Conservation (phyloP, 1,140 invertebrate species). For the Drosophila baimaii region DNA sequence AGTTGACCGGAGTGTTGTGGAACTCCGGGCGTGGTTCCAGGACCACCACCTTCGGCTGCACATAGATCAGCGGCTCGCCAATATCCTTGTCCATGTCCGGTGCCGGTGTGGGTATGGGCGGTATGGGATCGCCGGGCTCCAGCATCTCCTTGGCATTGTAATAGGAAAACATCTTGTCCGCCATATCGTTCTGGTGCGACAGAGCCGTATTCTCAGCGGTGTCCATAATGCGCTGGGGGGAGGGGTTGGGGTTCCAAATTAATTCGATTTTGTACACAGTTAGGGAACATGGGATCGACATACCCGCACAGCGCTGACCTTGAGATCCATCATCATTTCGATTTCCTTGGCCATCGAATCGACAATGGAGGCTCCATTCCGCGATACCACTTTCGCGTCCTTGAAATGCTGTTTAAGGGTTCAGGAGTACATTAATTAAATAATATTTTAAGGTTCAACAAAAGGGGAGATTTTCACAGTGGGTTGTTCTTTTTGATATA, state of each 20-base stretch:
- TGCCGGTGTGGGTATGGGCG: conserved; percentile 70
- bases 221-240: conserved; percentile 89
- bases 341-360: conserved; percentile 91
- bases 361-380: conserved; percentile 89
- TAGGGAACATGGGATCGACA: conserved; percentile 19
- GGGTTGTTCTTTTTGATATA: not conserved
- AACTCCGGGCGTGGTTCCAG: conserved; percentile 91
- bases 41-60: conserved; percentile 85
- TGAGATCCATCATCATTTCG: conserved; percentile 92
- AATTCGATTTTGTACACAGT: not conserved
- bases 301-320: conserved; percentile 92
- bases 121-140: conserved; percentile 84
- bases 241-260: not conserved
- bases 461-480: no score
- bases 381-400: conserved; percentile 88
- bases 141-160: conserved; percentile 91
- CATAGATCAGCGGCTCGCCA: conserved; percentile 85
- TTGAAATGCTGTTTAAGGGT: conserved; percentile 88
- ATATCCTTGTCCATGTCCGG: conserved; percentile 85
- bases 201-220: conserved; percentile 91
- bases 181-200: conserved; percentile 86
- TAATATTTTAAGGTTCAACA: not conserved
- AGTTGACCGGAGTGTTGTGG: conserved; percentile 91
- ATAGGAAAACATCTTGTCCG: conserved; percentile 88
- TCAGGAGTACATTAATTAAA: not conserved